Base-by-base conservation (phyloP, 2,888 invertebrate species). In the Mimachlamys varia region DNA sequence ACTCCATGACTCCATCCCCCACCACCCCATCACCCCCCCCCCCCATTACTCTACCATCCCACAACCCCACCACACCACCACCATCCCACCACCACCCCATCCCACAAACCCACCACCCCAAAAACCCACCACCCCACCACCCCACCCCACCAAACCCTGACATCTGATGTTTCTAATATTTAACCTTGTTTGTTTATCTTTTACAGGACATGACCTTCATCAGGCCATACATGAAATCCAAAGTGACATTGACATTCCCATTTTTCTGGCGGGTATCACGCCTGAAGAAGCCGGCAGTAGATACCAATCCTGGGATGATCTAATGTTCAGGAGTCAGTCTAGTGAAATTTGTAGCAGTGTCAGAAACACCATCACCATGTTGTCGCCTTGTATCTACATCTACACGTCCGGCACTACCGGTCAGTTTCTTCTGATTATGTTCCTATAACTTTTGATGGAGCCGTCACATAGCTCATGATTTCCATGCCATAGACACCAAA, bases 361-460 rank as follows among this genome's bases (percentile, higher is more conserved):
- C 15, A 90, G 95, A 88, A 89, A 90, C 49, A 92, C 58, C 1
- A 62, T 95, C 38, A 91, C 92, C 12, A 0, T 90, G 7, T 89
- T 90, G 0, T 96, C 95, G 88, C 95, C 96, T 3, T 97, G 99
- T 89, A 97, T 99, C 88, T 99, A 99, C 96, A 99, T 99, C 96
- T 99, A 99, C 97, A 99, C 99, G 0, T 99, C 99, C 87, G 96
- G 96, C 62, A 96, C 96, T 0, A 96, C 96, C 92, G 96, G 96
- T 95, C 90, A 88, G 90, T 89, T 58, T 19, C 19, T 19, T 58
- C n/a, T 58, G 7, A 22, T 58, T 58, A 17, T 53, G 15, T 53
- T 15, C 19, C 53, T 15, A n/a, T n/a, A n/a, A n/a, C n/a, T n/a
- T n/a, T n/a, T n/a, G n/a, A n/a, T n/a, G n/a, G n/a, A n/a, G n/a